A percentile compares a stretch with the other conserved stretches of the same genome.
Conservation (phyloP, 2,797 vertebrate species). For the Eupleurogrammus muticus region DNA sequence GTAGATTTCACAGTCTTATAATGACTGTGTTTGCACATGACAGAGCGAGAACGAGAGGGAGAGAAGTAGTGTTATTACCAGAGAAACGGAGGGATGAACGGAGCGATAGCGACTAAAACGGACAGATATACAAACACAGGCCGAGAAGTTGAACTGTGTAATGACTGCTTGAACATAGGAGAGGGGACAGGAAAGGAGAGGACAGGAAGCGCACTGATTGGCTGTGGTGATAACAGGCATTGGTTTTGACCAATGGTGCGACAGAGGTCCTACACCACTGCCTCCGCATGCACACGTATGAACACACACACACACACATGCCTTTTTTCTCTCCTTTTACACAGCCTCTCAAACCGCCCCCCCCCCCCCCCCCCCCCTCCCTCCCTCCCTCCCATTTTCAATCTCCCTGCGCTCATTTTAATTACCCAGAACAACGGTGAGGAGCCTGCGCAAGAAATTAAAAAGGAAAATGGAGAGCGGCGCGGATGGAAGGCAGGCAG, state of each 20-base stretch:
- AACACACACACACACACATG: background rate
- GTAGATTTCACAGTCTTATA: constrained; percentile 76
- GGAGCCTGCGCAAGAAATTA: constrained; percentile 80
- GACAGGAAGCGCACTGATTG: constrained; percentile 29
- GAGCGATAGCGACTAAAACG: constrained; percentile 20
- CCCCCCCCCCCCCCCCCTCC: constrained; percentile 17
- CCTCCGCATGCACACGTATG: constrained; percentile 4
- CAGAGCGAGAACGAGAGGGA: constrained; percentile 47
- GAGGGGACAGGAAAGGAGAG: background rate
- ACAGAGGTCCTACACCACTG: constrained; percentile 22
- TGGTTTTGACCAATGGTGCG: constrained; percentile 35
- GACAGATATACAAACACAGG: constrained; percentile 46
- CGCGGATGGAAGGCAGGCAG: constrained; percentile 6
- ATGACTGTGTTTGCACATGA: constrained; percentile 77
- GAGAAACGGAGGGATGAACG: constrained; percentile 43
- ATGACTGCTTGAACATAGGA: constrained; percentile 37
- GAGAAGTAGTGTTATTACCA: constrained; percentile 57
- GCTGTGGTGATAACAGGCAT: constrained; percentile 33
- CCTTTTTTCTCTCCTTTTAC: constrained; percentile 58
- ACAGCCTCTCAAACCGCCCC: constrained; percentile 48
- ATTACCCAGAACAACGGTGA: constrained; percentile 85
- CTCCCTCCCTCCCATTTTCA: constrained; percentile 74
- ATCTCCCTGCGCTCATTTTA: constrained; percentile 86
- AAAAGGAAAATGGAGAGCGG: constrained; percentile 75
- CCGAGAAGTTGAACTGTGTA: constrained; percentile 25